These are phyloP conservation scores for Enteromius fasciolatus DNA, from an alignment of 2,797 vertebrate genomes.

Conservation along the genomic window DNA sequence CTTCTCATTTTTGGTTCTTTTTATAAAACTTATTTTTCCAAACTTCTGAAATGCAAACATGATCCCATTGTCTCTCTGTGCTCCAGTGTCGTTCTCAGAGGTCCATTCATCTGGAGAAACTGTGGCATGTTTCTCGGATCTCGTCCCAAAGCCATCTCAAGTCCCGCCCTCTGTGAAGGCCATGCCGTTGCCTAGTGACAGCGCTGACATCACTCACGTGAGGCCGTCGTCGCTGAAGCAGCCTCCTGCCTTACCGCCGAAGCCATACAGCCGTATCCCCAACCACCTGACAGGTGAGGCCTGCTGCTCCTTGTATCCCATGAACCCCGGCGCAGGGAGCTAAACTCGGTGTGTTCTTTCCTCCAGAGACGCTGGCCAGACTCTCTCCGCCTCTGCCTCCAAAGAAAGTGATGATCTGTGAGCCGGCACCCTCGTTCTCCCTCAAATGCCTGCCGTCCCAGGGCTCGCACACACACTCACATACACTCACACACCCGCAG, in stretches of 20 bases:
- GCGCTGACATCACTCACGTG: slow-evolving; percentile 81
- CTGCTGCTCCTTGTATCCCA: neutral
- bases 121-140: slow-evolving; percentile 31
- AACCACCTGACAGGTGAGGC: slow-evolving; percentile 87
- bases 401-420: slow-evolving; percentile 99
- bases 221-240: slow-evolving; percentile 91
- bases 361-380: slow-evolving; percentile 82
- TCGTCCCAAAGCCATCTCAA: slow-evolving; percentile 48
- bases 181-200: slow-evolving; percentile 69
- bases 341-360: neutral
- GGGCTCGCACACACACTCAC: slow-evolving; percentile 72
- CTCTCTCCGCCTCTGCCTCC: slow-evolving; percentile 97
- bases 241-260: slow-evolving; percentile 93
- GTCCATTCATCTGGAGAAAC: slow-evolving; percentile 34
- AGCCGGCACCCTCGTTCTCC: slow-evolving; percentile 84
- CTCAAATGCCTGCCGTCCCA: slow-evolving; percentile 88
- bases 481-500: slow-evolving; percentile 79
- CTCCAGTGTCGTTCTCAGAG: slow-evolving; percentile 40
- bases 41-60: neutral
- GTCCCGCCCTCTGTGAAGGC: slow-evolving; percentile 48
- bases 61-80: neutral
- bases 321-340: neutral
- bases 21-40: neutral
- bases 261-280: slow-evolving; percentile 92
- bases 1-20: neutral